Evolutionary conservation across 2,113 vertebrate genomes (phyloP).

Genomic region (Pan paniscus): DNA sequence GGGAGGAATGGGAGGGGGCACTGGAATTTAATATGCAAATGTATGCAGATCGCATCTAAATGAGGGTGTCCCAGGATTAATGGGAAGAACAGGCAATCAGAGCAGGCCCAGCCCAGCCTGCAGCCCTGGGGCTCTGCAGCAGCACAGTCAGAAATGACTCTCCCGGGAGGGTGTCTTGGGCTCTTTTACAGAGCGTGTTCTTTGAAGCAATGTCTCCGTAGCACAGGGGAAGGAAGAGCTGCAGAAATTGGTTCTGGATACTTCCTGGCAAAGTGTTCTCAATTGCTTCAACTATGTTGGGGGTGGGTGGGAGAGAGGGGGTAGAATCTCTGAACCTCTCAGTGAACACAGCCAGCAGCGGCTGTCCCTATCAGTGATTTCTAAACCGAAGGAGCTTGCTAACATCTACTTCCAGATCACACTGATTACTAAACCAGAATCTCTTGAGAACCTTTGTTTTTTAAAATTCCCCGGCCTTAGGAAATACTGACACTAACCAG

Average conservation of each 20-base stretch:
- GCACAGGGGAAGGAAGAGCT: constrained; percentile 70
- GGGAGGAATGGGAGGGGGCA: not conserved
- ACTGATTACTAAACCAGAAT: constrained; percentile 56
- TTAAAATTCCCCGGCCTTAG: not conserved
- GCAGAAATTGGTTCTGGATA: constrained; percentile 72
- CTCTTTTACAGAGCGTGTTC: constrained; percentile 16
- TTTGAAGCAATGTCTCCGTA: constrained; percentile 62
- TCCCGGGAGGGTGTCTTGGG: constrained; percentile 39
- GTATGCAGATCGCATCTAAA: constrained; percentile 53
- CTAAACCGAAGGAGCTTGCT: constrained; percentile 57
- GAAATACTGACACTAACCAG: constrained; percentile 20
- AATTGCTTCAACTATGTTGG: constrained; percentile 60
- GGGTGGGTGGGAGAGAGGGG: not conserved
- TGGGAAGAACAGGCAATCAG: constrained; percentile 42
- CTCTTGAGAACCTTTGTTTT: not conserved
- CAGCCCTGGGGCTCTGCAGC: constrained; percentile 36
- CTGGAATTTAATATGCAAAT: constrained; percentile 64
- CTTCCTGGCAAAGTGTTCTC: constrained; percentile 66
- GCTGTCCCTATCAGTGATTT: constrained; percentile 22
- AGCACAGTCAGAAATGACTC: not conserved
- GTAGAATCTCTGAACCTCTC: constrained; percentile 38
- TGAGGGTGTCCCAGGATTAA: constrained; percentile 52
- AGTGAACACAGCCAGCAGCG: not conserved
- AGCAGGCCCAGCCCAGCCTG: not conserved
- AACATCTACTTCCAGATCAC: constrained; percentile 38